phyloP scores from a whole-genome alignment of 2,113 vertebrate genomes.

The Odontesthes bonariensis region DNA sequence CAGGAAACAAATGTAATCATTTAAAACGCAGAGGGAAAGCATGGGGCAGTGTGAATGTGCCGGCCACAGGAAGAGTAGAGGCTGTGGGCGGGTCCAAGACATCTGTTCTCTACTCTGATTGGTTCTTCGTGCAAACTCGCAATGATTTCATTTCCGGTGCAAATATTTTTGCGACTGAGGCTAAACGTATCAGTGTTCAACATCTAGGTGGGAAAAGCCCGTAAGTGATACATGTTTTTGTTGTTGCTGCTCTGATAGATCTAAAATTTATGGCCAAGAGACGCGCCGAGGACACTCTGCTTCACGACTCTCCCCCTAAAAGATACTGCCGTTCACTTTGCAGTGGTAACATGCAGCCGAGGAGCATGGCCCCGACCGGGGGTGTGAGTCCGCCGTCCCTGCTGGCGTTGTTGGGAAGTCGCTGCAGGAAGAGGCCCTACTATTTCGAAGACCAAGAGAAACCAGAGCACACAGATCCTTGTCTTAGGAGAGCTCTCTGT shows the following conservation, averaged over 20 bases:
- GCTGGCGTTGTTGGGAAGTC: conserved; percentile 38
- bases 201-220: not conserved
- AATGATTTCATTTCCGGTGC: conserved; percentile 29
- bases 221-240: not conserved
- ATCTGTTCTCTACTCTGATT: conserved; percentile 31
- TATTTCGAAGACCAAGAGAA: conserved; percentile 28
- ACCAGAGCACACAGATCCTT: not conserved
- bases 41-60: not conserved
- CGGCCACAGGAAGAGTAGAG: conserved; percentile 21
- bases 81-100: conserved; percentile 26
- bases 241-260: not conserved
- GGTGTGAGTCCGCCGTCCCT: conserved; percentile 45
- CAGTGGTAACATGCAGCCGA: conserved; percentile 45
- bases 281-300: conserved; percentile 58
- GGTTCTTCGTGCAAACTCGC: not conserved
- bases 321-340: conserved; percentile 17
- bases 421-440: conserved; percentile 72
- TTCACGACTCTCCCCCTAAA: conserved; percentile 62
- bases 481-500: conserved; percentile 5
- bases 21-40: not conserved
- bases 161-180: not conserved
- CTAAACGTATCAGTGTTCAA: no score
- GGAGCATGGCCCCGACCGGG: conserved; percentile 28
- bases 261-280: conserved; percentile 78
- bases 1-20: not conserved